These are phyloP conservation scores for Anhinga anhinga DNA, from an alignment of 2,113 vertebrate genomes.

Conservation along the genomic window DNA sequence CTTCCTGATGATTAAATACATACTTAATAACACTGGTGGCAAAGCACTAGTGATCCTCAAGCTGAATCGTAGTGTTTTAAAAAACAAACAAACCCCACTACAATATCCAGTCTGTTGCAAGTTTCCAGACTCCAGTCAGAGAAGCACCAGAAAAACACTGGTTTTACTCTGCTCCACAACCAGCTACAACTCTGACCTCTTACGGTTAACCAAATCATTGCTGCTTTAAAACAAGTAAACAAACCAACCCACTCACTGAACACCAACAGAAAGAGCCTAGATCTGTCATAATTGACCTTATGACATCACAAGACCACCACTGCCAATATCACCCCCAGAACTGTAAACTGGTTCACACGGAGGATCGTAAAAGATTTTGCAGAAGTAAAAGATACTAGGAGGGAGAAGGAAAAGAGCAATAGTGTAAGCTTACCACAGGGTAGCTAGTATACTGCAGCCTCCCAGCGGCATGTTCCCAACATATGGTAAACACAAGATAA, in stretches of 20 bases:
- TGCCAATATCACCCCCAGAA: background rate
- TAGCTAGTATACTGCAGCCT: background rate
- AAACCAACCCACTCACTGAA: background rate
- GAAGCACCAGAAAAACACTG: background rate
- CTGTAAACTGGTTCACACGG: background rate
- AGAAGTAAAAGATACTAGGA: background rate
- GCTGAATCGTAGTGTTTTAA: background rate
- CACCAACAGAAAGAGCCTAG: background rate
- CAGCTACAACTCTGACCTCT: background rate
- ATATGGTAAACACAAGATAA: rapidly evolving
- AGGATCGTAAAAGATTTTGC: background rate
- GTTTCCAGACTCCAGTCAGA: background rate
- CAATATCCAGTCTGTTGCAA: background rate
- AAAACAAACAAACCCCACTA: background rate
- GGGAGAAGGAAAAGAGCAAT: background rate
- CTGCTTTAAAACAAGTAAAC: background rate
- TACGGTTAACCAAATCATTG: background rate
- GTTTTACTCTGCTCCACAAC: background rate
- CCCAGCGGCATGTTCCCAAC: background rate
- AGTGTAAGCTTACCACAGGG: background rate
- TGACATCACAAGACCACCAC: background rate
- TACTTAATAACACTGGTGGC: background rate
- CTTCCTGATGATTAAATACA: background rate
- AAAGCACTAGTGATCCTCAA: background rate
- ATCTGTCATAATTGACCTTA: background rate